Base-by-base conservation (phyloP, 2,113 vertebrate species). In the Agelaius tricolor region DNA sequence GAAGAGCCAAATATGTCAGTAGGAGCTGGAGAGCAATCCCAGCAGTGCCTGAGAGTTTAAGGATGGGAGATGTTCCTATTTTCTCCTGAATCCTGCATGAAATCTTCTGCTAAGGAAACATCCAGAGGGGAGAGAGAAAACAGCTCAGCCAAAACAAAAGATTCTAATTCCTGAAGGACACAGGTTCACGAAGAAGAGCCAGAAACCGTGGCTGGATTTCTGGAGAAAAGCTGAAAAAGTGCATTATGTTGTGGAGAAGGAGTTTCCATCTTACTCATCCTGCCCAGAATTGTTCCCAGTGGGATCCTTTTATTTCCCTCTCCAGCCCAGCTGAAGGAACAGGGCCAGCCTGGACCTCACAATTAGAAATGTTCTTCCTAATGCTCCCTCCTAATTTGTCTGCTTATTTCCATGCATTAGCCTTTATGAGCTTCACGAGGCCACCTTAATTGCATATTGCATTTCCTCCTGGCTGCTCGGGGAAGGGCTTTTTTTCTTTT, bases 391-490 rank as follows among this genome's bases (percentile, higher is more conserved):
- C 0, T 55, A 27, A 88, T 95, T 94, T 83, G 81, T 35, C 80
- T 76, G 84, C 82, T 95, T 61, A 20, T 94, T 94, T 83, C 85
- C 89, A 33, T 69, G 74, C 91, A 89, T 94, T 66, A 91, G 87
- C 58, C 54, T 84, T 93, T 49, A 94, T 87, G 77, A 94, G 75
- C 57, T 78, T 43, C 84, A 57, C 0, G 6, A 96, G 93, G 87
- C 77, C 67, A 57, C 69, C 41, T 89, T 97, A 95, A 97, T 89
- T 94, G 74, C 95, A 87, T 94, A 97, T 89, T 94, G 74, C 95
- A 87, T 94, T 95, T 61, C 91, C 84, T 89, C 39, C 84, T 87
- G 77, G 15, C 68, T 68, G 81, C 87, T 73, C 37, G 23, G 33
- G 62, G n/a, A 84, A 88, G 33, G 43, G 1, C 10, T 11, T 7